Evolutionary conservation across 1,140 invertebrate genomes (phyloP).

Genomic region (Dufourea novaeangliae): DNA sequence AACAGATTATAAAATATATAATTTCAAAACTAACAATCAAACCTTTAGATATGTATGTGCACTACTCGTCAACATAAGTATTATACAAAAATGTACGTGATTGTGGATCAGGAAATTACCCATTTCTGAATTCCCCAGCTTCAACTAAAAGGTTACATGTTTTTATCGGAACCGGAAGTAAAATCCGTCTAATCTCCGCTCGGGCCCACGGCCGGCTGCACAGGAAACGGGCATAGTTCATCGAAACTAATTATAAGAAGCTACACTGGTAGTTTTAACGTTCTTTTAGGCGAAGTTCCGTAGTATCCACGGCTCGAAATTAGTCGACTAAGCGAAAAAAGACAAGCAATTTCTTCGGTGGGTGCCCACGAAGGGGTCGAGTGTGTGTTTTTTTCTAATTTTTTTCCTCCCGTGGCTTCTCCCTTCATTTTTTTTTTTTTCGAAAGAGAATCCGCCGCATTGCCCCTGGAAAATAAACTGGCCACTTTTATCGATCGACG

Average conservation of each 20-base stretch:
- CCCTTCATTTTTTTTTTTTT: slow-evolving; percentile 8
- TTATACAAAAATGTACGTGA: too few species aligned
- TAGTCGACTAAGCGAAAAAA: slow-evolving; percentile 60
- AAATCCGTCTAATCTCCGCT: neutral
- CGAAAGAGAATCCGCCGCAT: neutral
- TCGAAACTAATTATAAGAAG: slow-evolving; percentile 55
- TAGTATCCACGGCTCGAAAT: slow-evolving; percentile 40
- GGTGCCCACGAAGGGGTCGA: slow-evolving; percentile 34
- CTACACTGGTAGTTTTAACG: slow-evolving; percentile 8
- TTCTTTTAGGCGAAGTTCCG: slow-evolving; percentile 27
- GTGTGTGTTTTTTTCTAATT: neutral
- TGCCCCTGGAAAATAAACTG: slow-evolving; percentile 61
- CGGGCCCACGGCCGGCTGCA: neutral
- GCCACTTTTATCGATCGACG: slow-evolving; percentile 66
- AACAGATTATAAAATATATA: too few species aligned
- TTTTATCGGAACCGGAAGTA: neutral
- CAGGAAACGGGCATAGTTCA: slow-evolving; percentile 8
- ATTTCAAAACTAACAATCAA: too few species aligned
- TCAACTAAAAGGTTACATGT: too few species aligned
- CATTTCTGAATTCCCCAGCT: too few species aligned
- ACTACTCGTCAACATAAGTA: too few species aligned
- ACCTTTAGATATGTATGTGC: too few species aligned
- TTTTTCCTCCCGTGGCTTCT: slow-evolving; percentile 23
- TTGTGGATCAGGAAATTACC: too few species aligned
- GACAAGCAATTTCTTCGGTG: slow-evolving; percentile 56